Evolutionary conservation across 2,113 vertebrate genomes (phyloP).

Genomic region (Ifrita kowaldi): DNA sequence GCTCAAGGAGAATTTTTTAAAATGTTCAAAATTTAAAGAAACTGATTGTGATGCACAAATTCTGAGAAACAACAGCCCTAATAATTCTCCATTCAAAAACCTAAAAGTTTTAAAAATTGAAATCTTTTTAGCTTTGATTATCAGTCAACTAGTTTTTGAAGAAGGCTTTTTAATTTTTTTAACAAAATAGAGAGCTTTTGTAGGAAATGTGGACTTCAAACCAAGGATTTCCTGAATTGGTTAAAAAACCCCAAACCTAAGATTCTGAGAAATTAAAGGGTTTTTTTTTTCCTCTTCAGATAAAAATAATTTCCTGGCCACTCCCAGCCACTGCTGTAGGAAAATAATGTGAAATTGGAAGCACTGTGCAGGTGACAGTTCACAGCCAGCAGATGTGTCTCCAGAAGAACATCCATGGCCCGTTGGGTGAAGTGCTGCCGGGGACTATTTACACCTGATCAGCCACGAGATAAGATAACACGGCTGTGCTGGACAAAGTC

Average conservation of each 20-base stretch:
- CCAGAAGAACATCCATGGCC: background rate
- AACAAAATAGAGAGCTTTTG: background rate
- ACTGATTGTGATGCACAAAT: background rate
- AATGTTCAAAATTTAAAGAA: background rate
- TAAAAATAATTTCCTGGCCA: background rate
- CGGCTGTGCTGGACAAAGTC: constrained; percentile 29
- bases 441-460: constrained; percentile 18
- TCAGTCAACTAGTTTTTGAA: background rate
- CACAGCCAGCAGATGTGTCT: background rate
- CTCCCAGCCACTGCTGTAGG: background rate
- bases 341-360: background rate
- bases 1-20: background rate
- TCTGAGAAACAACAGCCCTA: background rate
- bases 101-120: background rate
- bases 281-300: background rate
- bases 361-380: background rate
- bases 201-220: background rate
- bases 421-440: background rate
- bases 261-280: background rate
- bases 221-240: background rate
- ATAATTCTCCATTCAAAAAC: background rate
- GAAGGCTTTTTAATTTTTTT: background rate
- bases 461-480: constrained; percentile 36
- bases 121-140: background rate
- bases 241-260: background rate